Evolutionary conservation across 2,888 invertebrate genomes (phyloP).

Genomic region (Achlya flavicornis): DNA sequence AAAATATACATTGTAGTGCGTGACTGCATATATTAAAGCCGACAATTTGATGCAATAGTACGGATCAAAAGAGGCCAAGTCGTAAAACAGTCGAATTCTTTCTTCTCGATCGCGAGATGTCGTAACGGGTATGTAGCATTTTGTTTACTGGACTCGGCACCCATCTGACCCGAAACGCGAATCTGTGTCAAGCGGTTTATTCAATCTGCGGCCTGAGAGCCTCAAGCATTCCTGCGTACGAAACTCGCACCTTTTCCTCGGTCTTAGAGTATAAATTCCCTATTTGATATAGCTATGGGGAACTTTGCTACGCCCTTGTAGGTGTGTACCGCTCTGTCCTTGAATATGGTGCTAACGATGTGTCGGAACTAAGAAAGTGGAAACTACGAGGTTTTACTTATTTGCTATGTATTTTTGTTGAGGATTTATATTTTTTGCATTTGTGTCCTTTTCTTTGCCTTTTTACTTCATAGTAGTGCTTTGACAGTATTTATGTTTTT

Average conservation of each 20-base stretch:
- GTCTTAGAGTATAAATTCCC: conserved; percentile 50
- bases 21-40: not conserved
- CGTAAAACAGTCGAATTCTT: conserved; percentile 30
- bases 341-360: conserved; percentile 68
- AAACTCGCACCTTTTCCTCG: conserved; percentile 49
- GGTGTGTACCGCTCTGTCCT: conserved; percentile 68
- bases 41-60: conserved; percentile 15
- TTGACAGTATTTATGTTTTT: not conserved
- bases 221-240: conserved; percentile 44
- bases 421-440: not conserved
- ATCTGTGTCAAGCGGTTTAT: conserved; percentile 84
- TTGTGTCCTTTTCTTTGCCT: conserved; percentile 1
- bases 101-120: conserved; percentile 61
- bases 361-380: conserved; percentile 48
- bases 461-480: not conserved
- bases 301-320: conserved; percentile 64
- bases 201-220: conserved; percentile 77
- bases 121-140: conserved; percentile 67
- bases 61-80: conserved; percentile 25
- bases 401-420: conserved; percentile 7
- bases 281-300: conserved; percentile 41
- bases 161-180: conserved; percentile 81
- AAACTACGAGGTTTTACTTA: conserved; percentile 24
- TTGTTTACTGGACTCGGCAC: conserved; percentile 68
- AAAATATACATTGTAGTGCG: not conserved